Evolutionary conservation across 2,797 vertebrate genomes (phyloP), one percentile per base, ranked within the genome.

Genomic region (Pipistrellus pygmaeus): DNA sequence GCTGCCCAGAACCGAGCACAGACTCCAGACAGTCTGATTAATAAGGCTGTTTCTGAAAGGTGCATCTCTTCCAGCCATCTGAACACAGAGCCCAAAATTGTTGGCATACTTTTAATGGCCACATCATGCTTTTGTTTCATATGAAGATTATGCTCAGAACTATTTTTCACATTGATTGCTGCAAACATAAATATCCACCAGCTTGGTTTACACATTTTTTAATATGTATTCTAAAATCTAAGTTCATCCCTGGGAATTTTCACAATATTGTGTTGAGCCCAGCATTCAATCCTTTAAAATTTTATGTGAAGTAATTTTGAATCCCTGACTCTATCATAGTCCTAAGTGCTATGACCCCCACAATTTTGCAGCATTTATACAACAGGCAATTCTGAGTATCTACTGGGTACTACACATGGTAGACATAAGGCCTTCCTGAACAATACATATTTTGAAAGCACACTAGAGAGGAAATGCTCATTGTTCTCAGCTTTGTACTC

Each of bases 1-100:
- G 44, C 68, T 85, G 51, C 75, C 85, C 83, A 92, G 75, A 92
- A 60, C 64, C 68, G 30, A 85, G 69, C 41, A 62, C 46, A 87
- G 62, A 84, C 64, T 85, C 62, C 94, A 92, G 92, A 90, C 32
- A 88, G 21, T 23, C 53, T 62, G 30, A 55, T 30, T 12, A 75
- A 32, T 9, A 71, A 38, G 13, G 38, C 35, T 41, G 27, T 80
- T 75, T 69, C 71, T 85, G 41, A 4, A 11, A 6, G 53, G 27
- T 83, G 30, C 55, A 60, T 41, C 80, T 86, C 71, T 68, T 90
- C 51, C 55, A 87, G 32, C 14, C 76, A 57, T 64, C 55, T 91
- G n/a, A 44, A 64, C 7, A 20, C 5, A 7, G 48, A 77, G 69
- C 8, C 51, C 32, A 62, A 57, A 35, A 57, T 18, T 53, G 15